Base-by-base conservation (phyloP, 2,113 vertebrate species). In the Hemiprocne comata region DNA sequence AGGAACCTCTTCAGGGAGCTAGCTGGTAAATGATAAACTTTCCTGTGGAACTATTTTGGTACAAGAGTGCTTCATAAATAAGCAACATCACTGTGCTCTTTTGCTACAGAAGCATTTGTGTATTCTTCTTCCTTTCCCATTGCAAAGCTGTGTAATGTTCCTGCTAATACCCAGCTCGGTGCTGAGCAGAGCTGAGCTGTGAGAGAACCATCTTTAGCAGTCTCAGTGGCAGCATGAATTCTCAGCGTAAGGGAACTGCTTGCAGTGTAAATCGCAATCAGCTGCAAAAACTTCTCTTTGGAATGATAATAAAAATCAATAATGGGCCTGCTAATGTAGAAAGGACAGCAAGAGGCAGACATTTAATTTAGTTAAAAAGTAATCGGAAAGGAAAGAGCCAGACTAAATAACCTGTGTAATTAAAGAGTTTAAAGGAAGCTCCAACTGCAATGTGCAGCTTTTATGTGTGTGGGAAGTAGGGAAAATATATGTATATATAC, bases 331-430 rank as follows among this genome's bases (percentile, higher is more conserved):
- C 88, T 96, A 96, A 96, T 94, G 95, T 81, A 89, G 93, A 82
- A 90, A 90, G 90, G 93, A 93, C 95, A 89, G 95, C 93, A 89
- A 95, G 93, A 96, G 61, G 80, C 94, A 95, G 79, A 29, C 86
- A 51, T 92, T 92, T 94, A 90, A 96, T 94, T 96, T 94, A 57
- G 92, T 93, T 96, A 62, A 94, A 95, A 96, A 95, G 92, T 95
- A 89, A 94, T 96, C 50, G 0, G 80, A 86, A 96, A 93, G 44
- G 34, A 90, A 94, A 94, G 90, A 96, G 79, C 44, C 53, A 87
- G 95, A 82, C 91, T 97, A 96, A 97, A 95, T 96, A 97, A 97
- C 95, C 91, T 97, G 51, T 93, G 73, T 76, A 97, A 96, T 97
- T 94, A 95, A 96, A 97, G 80, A 66, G 95, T 96, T 89, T 92